phyloP scores from a whole-genome alignment of 2,888 invertebrate genomes.

The Oscheius myriophilus region DNA sequence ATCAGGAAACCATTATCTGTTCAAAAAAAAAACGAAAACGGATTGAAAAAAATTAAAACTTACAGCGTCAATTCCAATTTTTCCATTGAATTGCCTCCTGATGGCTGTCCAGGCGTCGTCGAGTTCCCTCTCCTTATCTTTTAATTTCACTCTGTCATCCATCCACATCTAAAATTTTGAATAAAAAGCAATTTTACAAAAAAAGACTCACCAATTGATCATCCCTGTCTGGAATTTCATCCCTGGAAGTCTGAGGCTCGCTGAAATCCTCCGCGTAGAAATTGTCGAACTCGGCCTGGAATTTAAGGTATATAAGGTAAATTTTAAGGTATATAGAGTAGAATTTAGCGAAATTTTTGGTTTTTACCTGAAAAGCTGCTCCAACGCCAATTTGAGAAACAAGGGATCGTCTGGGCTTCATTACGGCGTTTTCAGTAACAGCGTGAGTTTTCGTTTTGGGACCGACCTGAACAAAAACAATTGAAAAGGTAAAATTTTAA shows the following conservation, averaged over 20 bases:
- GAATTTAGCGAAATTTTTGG: no score
- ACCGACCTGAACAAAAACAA: slow-evolving; percentile 9
- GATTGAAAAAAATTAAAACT: no score
- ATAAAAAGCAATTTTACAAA: background rate
- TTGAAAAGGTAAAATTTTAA: background rate
- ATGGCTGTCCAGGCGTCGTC: slow-evolving; percentile 33
- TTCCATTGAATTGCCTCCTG: slow-evolving; percentile 26
- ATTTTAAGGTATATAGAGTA: no score
- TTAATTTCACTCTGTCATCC: slow-evolving; percentile 1
- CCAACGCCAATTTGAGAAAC: slow-evolving; percentile 10
- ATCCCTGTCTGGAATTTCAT: slow-evolving; percentile 18
- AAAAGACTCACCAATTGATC: slow-evolving; percentile 8
- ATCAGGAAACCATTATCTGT: background rate
- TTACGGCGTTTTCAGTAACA: background rate
- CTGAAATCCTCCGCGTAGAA: slow-evolving; percentile 17
- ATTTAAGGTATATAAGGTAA: no score
- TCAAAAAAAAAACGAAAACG: no score
- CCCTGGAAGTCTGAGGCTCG: slow-evolving; percentile 1
- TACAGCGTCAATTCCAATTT: slow-evolving; percentile 27
- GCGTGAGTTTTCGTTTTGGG: slow-evolving; percentile 14
- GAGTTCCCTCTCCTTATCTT: slow-evolving; percentile 21
- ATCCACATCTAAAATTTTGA: slow-evolving; percentile 13
- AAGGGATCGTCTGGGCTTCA: background rate
- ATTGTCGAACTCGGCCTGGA: slow-evolving; percentile 15
- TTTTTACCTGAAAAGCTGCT: slow-evolving; percentile 12